These are phyloP conservation scores for Spinibarbus caldwelli DNA, from an alignment of 2,797 vertebrate species.

Conservation along the genomic window DNA sequence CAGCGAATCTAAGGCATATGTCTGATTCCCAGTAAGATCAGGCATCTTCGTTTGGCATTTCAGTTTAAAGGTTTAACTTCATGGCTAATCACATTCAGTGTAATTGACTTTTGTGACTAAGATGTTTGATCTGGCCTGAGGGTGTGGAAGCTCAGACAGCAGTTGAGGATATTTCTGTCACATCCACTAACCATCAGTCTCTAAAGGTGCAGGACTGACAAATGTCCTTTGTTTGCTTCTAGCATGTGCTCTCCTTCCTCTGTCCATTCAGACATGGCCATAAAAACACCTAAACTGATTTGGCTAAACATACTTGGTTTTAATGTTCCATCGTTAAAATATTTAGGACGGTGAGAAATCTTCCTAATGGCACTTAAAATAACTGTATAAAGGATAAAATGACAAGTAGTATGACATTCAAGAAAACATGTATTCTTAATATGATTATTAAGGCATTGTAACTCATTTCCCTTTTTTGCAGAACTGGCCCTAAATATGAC, in stretches of 20 bases:
- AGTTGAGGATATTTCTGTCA: conserved; percentile 54
- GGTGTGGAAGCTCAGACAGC: conserved; percentile 37
- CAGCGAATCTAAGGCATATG: not conserved
- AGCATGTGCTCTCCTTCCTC: conserved; percentile 19
- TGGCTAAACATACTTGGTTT: conserved; percentile 36
- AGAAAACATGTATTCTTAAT: not conserved
- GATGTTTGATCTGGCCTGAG: conserved; percentile 38
- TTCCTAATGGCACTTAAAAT: not conserved
- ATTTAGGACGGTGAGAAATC: not conserved
- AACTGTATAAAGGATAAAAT: not conserved
- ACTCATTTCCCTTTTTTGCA: not conserved
- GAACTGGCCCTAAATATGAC: not conserved
- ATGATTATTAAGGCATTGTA: not conserved
- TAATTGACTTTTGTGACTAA: conserved; percentile 45
- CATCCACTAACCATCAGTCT: conserved; percentile 42
- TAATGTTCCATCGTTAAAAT: conserved; percentile 21
- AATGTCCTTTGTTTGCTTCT: conserved; percentile 28
- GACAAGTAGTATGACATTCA: not conserved
- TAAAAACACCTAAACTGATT: conserved; percentile 13
- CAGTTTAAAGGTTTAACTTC: conserved; percentile 37
- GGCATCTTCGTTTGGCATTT: conserved; percentile 15
- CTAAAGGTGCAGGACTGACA: conserved; percentile 57
- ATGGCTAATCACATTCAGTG: conserved; percentile 24
- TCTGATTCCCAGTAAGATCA: conserved; percentile 12
- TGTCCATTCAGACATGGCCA: conserved; percentile 6